Conservation (phyloP, 35 echinoderm and acorn worm genomes). For the Ptychodera flava region DNA sequence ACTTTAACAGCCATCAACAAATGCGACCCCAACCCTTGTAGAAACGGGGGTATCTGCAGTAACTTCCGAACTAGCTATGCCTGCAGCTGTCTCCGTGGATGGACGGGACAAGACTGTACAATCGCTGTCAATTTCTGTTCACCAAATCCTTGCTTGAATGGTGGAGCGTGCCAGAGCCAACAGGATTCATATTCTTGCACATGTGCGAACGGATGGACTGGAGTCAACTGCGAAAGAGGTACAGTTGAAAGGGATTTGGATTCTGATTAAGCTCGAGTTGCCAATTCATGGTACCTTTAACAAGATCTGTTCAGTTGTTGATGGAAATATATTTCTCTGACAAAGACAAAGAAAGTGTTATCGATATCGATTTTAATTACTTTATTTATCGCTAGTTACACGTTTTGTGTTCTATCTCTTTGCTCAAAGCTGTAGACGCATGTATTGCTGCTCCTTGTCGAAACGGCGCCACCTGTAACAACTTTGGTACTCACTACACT, state of each 20-base stretch:
- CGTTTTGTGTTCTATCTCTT: neutral
- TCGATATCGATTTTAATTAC: neutral
- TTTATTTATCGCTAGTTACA: neutral
- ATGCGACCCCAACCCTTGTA: too few species aligned
- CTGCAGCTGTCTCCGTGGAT: too few species aligned
- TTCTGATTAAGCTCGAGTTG: neutral
- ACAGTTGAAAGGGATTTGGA: neutral
- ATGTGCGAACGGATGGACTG: constrained; percentile 57
- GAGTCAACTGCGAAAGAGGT: constrained; percentile 49
- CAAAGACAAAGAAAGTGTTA: neutral
- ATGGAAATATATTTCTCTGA: too few species aligned
- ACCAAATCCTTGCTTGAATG: constrained; percentile 54
- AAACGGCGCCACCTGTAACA: constrained; percentile 54
- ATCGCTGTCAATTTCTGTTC: constrained; percentile 55
- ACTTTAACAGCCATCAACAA: too few species aligned
- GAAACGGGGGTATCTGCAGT: too few species aligned
- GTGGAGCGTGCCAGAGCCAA: constrained; percentile 26
- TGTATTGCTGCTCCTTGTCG: constrained; percentile 49
- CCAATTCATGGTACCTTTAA: neutral
- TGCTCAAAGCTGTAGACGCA: constrained; percentile 24
- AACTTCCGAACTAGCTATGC: too few species aligned
- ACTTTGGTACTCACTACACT: constrained; percentile 34
- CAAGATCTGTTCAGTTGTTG: neutral
- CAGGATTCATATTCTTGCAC: constrained; percentile 45
- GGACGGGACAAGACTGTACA: too few species aligned